Evolutionary conservation across 2,113 vertebrate genomes (phyloP).

Genomic region (Columbina picui): DNA sequence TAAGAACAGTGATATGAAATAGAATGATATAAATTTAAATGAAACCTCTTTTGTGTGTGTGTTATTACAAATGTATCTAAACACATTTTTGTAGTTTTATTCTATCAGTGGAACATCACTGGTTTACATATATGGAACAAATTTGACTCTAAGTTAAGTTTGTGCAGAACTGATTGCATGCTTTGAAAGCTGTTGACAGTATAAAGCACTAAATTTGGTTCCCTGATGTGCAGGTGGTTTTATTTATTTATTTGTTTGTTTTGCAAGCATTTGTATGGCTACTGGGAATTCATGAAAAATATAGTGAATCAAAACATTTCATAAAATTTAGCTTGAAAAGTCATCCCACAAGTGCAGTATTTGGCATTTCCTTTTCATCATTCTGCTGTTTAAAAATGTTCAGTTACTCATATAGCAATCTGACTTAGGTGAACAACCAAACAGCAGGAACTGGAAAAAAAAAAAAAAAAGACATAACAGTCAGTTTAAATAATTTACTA

Average conservation of each 20-base stretch:
- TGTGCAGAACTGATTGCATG: not conserved
- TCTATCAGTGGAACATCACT: not conserved
- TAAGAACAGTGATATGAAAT: not conserved
- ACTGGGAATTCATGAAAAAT: constrained; percentile 2
- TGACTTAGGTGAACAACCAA: not conserved
- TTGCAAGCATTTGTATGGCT: not conserved
- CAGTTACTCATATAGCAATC: not conserved
- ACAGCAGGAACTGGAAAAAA: not conserved
- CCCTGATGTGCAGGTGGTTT: not conserved
- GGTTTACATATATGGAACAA: not conserved
- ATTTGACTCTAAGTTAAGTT: not conserved
- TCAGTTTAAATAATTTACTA: not conserved
- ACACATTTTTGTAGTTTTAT: not conserved
- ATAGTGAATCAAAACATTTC: not conserved
- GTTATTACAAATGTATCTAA: not conserved
- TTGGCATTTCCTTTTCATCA: not conserved
- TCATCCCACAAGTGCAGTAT: not conserved
- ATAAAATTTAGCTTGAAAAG: not conserved
- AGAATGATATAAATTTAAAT: not conserved
- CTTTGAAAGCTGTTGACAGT: not conserved
- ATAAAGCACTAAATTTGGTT: not conserved
- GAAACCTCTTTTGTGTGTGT: not conserved
- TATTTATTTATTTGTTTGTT: not conserved
- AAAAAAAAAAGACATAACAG: not conserved
- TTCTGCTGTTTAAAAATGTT: not conserved